Evolutionary conservation across 2,888 invertebrate species (phyloP).

Genomic region (Tinea trinotella): DNA sequence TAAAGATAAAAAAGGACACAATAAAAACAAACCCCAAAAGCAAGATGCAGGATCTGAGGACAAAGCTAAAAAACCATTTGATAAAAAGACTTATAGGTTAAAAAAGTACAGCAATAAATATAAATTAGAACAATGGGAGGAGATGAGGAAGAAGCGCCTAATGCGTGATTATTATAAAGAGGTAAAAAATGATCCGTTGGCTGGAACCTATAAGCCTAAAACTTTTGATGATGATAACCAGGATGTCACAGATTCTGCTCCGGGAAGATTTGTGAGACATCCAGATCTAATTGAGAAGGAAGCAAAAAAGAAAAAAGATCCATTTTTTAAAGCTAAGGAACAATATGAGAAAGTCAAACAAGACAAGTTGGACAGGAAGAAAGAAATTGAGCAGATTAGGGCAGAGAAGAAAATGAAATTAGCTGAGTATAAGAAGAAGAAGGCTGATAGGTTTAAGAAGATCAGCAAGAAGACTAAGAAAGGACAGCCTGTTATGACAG

Average conservation of each 20-base stretch:
- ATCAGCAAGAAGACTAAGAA: slow-evolving; percentile 83
- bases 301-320: slow-evolving; percentile 35
- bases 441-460: slow-evolving; percentile 78
- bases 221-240: slow-evolving; percentile 64
- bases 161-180: slow-evolving; percentile 72
- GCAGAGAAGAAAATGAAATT: slow-evolving; percentile 75
- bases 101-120: slow-evolving; percentile 80
- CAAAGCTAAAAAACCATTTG: slow-evolving; percentile 70
- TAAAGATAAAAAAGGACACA: slow-evolving; percentile 24
- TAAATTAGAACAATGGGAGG: slow-evolving; percentile 79
- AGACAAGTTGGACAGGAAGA: slow-evolving; percentile 64
- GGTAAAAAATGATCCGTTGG: slow-evolving; percentile 54
- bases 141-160: slow-evolving; percentile 72
- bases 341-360: slow-evolving; percentile 68
- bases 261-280: slow-evolving; percentile 55
- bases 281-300: slow-evolving; percentile 50
- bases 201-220: slow-evolving; percentile 58
- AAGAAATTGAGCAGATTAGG: slow-evolving; percentile 59
- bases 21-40: slow-evolving; percentile 24
- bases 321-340: slow-evolving; percentile 66
- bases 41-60: slow-evolving; percentile 34
- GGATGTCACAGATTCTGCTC: slow-evolving; percentile 32
- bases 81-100: slow-evolving; percentile 77
- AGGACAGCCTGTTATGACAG: slow-evolving; percentile 90
- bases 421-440: slow-evolving; percentile 78